Evolutionary conservation across 2,888 invertebrate species (phyloP).

Genomic region (Tuberolachnus salignus): DNA sequence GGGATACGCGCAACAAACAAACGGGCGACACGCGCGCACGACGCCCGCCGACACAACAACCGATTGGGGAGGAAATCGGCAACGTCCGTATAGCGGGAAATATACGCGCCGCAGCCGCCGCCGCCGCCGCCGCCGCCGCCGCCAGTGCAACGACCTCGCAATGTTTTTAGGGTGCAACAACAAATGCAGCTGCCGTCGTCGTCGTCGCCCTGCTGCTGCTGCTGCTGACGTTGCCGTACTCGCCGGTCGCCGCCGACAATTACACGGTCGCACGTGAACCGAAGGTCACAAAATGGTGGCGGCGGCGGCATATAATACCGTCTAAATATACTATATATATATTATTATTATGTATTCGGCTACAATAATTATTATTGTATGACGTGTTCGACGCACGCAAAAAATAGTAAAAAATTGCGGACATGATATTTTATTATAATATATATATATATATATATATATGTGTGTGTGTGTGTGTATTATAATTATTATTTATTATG

Average conservation of each 20-base stretch:
- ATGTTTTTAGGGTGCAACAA: conserved; percentile 51
- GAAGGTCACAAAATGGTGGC: conserved; percentile 20
- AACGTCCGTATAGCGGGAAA: conserved; percentile 48
- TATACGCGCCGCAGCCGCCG: background rate
- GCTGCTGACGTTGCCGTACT: background rate
- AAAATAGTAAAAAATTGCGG: too few relatives aligned
- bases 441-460: background rate
- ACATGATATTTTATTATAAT: background rate
- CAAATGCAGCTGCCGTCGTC: conserved; percentile 45
- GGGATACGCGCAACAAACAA: conserved; percentile 9
- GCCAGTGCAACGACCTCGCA: conserved; percentile 53
- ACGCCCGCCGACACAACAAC: background rate
- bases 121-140: conserved; percentile 16
- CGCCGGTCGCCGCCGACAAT: conserved; percentile 11
- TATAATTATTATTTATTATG: background rate
- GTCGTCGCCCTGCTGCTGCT: conserved; percentile 34
- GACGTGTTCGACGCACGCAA: background rate
- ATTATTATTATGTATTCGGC: background rate
- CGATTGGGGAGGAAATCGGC: conserved; percentile 54
- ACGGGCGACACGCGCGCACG: background rate
- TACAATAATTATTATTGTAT: background rate
- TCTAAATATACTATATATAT: background rate
- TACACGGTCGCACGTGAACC: conserved; percentile 34
- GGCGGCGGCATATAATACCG: background rate
- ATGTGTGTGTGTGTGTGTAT: background rate